Evolutionary conservation across 2,888 invertebrate genomes (phyloP).

Genomic region (Melipona bicolor): DNA sequence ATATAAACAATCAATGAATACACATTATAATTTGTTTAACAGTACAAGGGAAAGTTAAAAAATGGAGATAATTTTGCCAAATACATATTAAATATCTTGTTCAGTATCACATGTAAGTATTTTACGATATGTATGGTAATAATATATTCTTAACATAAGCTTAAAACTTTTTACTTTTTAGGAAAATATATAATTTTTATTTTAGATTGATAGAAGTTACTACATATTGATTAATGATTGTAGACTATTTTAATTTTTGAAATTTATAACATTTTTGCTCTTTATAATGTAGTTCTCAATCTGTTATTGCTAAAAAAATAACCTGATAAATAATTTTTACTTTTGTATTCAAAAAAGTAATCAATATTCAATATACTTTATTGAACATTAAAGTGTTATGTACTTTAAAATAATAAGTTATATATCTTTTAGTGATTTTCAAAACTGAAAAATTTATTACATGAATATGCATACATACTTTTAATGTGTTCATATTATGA

Average conservation of each 20-base stretch:
- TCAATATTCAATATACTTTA: background rate
- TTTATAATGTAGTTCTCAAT: background rate
- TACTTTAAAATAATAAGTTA: background rate
- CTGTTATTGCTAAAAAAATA: background rate
- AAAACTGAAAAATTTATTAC: background rate
- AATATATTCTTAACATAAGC: background rate
- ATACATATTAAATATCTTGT: slow-evolving; percentile 5
- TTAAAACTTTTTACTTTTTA: background rate
- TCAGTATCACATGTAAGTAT: background rate
- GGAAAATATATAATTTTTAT: slow-evolving; percentile 16
- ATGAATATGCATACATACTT: background rate
- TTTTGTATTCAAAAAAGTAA: background rate
- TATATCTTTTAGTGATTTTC: background rate
- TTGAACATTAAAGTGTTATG: background rate
- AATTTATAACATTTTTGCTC: background rate
- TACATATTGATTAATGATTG: background rate
- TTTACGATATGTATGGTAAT: background rate
- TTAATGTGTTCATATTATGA: background rate
- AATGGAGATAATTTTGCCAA: slow-evolving; percentile 27
- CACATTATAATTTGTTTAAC: slow-evolving; percentile 35
- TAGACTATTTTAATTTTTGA: background rate
- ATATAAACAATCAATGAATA: slow-evolving; percentile 45
- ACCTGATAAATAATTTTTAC: background rate
- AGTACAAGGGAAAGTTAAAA: slow-evolving; percentile 36
- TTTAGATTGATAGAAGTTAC: background rate